Base-by-base conservation (phyloP, 2,797 vertebrate genomes). In the Catostomus latipinnis region DNA sequence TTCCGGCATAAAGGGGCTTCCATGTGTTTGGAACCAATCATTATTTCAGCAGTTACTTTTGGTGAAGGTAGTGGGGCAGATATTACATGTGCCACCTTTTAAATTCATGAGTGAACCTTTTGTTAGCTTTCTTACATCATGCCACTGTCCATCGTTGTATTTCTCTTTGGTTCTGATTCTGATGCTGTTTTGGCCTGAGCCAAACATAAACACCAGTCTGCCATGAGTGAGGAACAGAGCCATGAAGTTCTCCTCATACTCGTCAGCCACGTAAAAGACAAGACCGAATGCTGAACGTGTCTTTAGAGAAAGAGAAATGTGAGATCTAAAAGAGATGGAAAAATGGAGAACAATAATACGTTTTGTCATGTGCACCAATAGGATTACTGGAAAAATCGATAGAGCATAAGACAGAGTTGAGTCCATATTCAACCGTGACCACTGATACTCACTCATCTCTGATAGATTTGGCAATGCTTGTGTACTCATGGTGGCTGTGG, bases 401-500 rank as follows among this genome's bases (percentile, higher is more conserved):
- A 34, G 34, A 34, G 34, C 34, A 34, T 34, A 34, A 34, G 34
- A 34, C 16, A 58, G 14, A 58, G 16, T 60, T 8, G 8, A 58
- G 6, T 58, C 54, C 6, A 12, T 18, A 73, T 77, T n/a, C 62
- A 65, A 22, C 60, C 61, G 46, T 16, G 10, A 48, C 5, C 8
- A 67, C 46, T 16, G 14, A n/a, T 45, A 81, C 88, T 86, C 90
- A 99, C 98, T 94, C 95, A 88, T 95, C 86, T 85, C 87, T 93
- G 74, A 98, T 88, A 83, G 94, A 93, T 81, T 91, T 91, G 85
- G 94, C 92, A 71, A 96, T 60, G 56, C 94, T 83, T 16, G 92
- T 84, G 88, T 95, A 97, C 88, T 98, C 96, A 81, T 96, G 96
- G 45, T 95, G 94, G 87, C 96, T 98, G 89, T 96, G 96, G 84